phyloP scores from a whole-genome alignment of 2,797 vertebrate species.

The Chanos chanos region DNA sequence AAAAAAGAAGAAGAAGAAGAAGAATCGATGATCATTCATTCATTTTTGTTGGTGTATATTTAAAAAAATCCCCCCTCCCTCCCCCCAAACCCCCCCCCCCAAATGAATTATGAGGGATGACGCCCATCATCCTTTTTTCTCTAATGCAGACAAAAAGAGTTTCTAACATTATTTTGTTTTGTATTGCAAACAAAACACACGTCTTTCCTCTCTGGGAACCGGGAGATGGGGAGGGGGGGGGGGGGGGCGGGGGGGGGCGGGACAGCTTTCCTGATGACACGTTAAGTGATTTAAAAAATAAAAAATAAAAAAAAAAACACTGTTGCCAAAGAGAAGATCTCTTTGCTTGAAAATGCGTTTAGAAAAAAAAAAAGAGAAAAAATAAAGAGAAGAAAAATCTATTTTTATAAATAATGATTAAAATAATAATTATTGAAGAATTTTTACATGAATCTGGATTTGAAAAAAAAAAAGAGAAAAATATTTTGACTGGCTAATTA shows the following conservation, averaged over 20 bases:
- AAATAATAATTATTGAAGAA: slow-evolving; percentile 94
- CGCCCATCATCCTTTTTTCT: slow-evolving; percentile 79
- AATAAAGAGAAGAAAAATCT: slow-evolving; percentile 98
- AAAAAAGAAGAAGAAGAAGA: slow-evolving; percentile 9
- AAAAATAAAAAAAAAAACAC: slow-evolving; percentile 79
- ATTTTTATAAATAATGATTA: slow-evolving; percentile 99
- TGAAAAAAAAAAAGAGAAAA: slow-evolving; percentile 98
- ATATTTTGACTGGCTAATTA: slow-evolving; percentile 99
- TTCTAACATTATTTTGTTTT: slow-evolving; percentile 97
- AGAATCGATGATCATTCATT: slow-evolving; percentile 92
- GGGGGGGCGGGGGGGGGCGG: slow-evolving; percentile 85
- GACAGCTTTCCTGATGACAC: slow-evolving; percentile 93
- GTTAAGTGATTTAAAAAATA: slow-evolving; percentile 91
- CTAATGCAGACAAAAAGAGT: slow-evolving; percentile 81
- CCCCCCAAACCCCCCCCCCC: too few relatives aligned
- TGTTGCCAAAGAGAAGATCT: slow-evolving; percentile 99
- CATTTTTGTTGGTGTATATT: slow-evolving; percentile 87
- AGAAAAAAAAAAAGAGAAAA: slow-evolving; percentile 97
- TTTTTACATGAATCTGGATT: slow-evolving; percentile 99
- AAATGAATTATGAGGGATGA: slow-evolving; percentile 80
- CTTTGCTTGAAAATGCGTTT: slow-evolving; percentile 99
- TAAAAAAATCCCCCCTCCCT: slow-evolving; percentile 69
- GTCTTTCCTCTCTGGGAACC: slow-evolving; percentile 90
- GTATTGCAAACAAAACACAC: slow-evolving; percentile 96
- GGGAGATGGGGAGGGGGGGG: slow-evolving; percentile 89